Evolutionary conservation across 2,113 vertebrate species (phyloP), one percentile per base, ranked within the genome.

Genomic region (Aegithalos caudatus): DNA sequence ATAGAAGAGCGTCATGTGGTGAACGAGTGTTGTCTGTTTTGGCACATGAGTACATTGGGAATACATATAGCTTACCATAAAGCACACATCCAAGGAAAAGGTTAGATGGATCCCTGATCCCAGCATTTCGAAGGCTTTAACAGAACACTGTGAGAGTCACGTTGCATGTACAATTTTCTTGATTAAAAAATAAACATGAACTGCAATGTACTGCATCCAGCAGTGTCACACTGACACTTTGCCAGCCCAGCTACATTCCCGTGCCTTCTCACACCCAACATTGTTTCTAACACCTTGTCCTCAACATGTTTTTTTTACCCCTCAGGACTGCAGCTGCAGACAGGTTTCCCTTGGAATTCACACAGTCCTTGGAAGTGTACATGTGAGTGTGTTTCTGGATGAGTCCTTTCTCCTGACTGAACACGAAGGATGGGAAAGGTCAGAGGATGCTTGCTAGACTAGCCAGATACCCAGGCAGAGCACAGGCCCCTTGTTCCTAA

Each of bases 151-250:
- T 21, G 24, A 31, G 54, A 81, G 29, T 42, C 54, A 33, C 29
- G 35, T 29, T n/a, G 51, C n/a, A 20, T 31, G 17, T 42, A 54
- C 38, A 20, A 73, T 92, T 77, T 86, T 85, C 74, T 85, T 86
- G 54, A 94, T 92, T 95, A 70, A 92, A 94, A 88, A 76, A 64
- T 45, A 90, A 95, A 89, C 31, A 84, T 5, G 21, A 78, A 50
- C n/a, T 42, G 50, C 87, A 89, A 60, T 20, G 24, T 84, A 90
- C 31, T 45, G 22, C n/a, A 12, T 69, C 50, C 2, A 2, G 50
- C 76, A 57, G 50, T 53, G 83, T 86, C 80, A 88, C 67, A 38
- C 2, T 31, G 93, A 92, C 87, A 74, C 72, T 25, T 66, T 7
- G 38, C 60, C 2, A 9, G 66, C 40, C 3, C 9, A 89, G 60